Evolutionary conservation across 1,140 invertebrate species (phyloP).

Genomic region (Heliconius congener): DNA sequence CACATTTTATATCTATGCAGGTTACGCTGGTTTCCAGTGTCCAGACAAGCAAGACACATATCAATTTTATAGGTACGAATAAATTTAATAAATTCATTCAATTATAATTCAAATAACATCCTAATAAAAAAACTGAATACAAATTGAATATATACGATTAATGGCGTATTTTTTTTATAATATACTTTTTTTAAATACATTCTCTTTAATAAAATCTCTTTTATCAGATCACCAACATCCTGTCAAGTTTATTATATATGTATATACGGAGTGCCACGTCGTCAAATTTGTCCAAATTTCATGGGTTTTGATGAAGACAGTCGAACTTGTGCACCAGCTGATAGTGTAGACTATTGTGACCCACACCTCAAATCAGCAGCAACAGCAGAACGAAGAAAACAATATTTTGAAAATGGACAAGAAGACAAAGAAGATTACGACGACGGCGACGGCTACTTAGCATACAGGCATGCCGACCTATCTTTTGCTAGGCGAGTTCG

Average conservation of each 20-base stretch:
- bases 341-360: background rate
- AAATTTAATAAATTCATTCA: background rate
- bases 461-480: background rate
- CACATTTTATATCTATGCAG: conserved; percentile 42
- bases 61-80: conserved; percentile 45
- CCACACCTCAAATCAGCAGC: background rate
- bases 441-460: background rate
- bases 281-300: conserved; percentile 1
- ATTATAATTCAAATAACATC: background rate
- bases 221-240: conserved; percentile 9
- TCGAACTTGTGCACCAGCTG: conserved; percentile 8
- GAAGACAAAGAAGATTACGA: background rate
- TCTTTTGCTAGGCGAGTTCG: background rate
- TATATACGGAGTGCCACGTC: conserved; percentile 9
- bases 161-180: background rate
- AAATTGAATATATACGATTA: too few relatives aligned
- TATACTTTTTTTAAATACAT: too few relatives aligned
- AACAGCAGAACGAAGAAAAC: background rate
- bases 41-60: conserved; percentile 47
- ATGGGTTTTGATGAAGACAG: background rate
- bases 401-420: background rate
- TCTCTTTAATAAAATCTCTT: background rate
- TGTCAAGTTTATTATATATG: conserved; percentile 12
- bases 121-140: background rate
- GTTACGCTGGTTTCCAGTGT: conserved; percentile 70